Conservation (phyloP, 2,113 vertebrate species). For the Psammodynastes pulverulentus region DNA sequence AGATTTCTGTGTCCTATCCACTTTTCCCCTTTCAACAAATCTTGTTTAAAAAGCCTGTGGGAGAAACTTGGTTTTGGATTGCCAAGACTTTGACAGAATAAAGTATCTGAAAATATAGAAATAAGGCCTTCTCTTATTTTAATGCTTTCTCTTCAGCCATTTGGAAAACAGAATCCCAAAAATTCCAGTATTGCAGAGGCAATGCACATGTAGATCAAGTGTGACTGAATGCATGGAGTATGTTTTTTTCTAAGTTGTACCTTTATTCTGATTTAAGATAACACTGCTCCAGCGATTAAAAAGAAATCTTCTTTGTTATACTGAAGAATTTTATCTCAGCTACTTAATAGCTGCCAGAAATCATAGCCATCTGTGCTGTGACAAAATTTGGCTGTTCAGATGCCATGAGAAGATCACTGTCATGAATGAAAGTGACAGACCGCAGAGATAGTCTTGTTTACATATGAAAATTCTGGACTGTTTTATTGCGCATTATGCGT, state of each 20-base stretch:
- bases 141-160: background rate
- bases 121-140: background rate
- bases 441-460: background rate
- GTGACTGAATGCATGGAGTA: background rate
- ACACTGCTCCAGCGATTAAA: background rate
- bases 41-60: background rate
- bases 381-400: background rate
- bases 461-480: background rate
- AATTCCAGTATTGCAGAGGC: background rate
- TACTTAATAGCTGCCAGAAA: background rate
- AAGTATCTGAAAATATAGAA: background rate
- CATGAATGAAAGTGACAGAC: background rate
- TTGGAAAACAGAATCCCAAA: background rate
- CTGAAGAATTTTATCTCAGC: background rate
- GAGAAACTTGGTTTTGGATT: background rate
- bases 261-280: background rate
- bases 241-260: background rate
- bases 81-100: background rate
- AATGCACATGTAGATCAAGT: background rate
- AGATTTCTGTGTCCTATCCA: background rate
- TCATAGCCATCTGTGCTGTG: background rate
- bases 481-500: background rate
- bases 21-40: background rate
- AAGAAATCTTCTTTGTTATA: background rate
- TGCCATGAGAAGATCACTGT: background rate